Evolutionary conservation across 2,888 invertebrate species (phyloP), one percentile per base, ranked within the genome.

Genomic region (Calephelis perditalis): DNA sequence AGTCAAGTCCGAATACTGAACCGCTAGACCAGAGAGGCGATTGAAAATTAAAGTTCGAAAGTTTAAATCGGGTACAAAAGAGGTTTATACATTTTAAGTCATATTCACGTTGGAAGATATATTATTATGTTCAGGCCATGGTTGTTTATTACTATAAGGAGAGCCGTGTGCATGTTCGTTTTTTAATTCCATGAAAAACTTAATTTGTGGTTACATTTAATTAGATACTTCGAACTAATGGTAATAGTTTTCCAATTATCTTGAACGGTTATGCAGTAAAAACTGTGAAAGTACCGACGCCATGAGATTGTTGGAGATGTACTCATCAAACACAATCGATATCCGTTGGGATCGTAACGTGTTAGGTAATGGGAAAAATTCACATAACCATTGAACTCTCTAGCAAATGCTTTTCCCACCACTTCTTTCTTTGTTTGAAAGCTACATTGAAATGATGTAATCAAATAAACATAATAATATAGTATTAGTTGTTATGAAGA

Each of bases 361-460:
- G 81, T 89, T 85, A 82, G 77, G 79, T 84, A 85, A 86, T 79
- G 79, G 73, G 79, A 80, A 84, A 78, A 68, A 78, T 74, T 69
- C 75, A 73, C 76, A 79, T 77, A 74, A 71, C 72, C 70, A 75
- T 78, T 82, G 76, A 79, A 81, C 79, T 71, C 73, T 76, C 75
- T 77, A 76, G 76, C 74, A 72, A 70, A 71, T 70, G 63, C 62
- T 68, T 74, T 85, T 86, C 86, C 73, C 86, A 82, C 78, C 68
- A 68, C 68, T 74, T 72, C 58, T 73, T 83, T 78, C 74, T 80
- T 76, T 67, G 61, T 52, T 79, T 76, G 79, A 81, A 82, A 82
- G 76, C 70, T 68, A 62, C 68, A 47, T 64, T 58, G 59, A 61
- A 58, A 57, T 52, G 64, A 63, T 57, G 59, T 58, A 58, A 59